phyloP scores from a whole-genome alignment of 2,113 vertebrate genomes.

The Oncorhynchus keta region DNA sequence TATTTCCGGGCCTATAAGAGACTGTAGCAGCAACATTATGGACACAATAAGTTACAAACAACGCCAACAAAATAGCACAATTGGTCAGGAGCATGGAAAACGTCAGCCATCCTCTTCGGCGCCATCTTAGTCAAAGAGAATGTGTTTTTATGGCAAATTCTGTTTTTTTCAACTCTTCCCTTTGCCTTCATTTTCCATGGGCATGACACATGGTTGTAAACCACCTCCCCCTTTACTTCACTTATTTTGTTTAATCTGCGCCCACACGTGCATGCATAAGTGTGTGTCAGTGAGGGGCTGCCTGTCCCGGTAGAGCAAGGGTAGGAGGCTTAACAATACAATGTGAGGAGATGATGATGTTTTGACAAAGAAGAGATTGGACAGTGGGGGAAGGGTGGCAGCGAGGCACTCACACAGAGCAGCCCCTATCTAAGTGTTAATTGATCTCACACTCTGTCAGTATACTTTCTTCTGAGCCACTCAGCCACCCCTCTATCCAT shows the following conservation, averaged over 20 bases:
- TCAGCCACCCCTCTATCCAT: neutral
- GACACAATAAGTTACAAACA: too few relatives aligned
- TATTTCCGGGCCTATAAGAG: too few relatives aligned
- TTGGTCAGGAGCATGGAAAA: too few relatives aligned
- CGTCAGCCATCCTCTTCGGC: too few relatives aligned
- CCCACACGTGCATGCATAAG: slow-evolving; percentile 16
- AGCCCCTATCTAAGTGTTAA: slow-evolving; percentile 40
- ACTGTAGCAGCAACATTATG: too few relatives aligned
- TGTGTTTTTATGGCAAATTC: too few relatives aligned
- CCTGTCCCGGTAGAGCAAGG: slow-evolving; percentile 6
- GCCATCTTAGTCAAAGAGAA: too few relatives aligned
- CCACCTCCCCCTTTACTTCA: neutral
- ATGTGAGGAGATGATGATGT: slow-evolving; percentile 19
- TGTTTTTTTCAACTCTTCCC: neutral
- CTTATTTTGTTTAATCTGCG: slow-evolving; percentile 45
- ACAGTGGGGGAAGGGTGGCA: slow-evolving; percentile 11
- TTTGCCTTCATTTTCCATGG: neutral
- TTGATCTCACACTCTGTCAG: slow-evolving; percentile 46
- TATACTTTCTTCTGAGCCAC: slow-evolving; percentile 26
- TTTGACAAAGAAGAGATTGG: slow-evolving; percentile 26
- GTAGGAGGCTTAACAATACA: slow-evolving; percentile 5
- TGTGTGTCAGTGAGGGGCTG: neutral
- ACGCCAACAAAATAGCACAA: too few relatives aligned
- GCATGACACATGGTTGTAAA: neutral
- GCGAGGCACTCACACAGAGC: slow-evolving; percentile 46